These are phyloP conservation scores for Melanotaenia pygmaea DNA, from an alignment of 2,797 vertebrate genomes.

Conservation along the genomic window DNA sequence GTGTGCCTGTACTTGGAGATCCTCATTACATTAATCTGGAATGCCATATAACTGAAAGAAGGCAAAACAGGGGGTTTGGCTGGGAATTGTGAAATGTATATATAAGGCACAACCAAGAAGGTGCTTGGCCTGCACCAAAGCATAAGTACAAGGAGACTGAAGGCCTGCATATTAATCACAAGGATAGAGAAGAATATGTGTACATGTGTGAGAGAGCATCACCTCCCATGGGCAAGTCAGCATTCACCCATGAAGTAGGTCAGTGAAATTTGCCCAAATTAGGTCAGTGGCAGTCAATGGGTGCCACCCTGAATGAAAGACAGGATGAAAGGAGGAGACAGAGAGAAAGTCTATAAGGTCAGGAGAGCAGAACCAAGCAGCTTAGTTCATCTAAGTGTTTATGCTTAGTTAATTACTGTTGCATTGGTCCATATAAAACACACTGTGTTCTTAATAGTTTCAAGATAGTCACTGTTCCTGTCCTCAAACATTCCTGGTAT, in stretches of 20 bases:
- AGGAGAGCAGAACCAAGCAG: conserved; percentile 65
- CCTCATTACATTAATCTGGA: conserved; percentile 60
- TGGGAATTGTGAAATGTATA: not conserved
- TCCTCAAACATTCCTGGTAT: conserved; percentile 56
- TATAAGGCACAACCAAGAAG: conserved; percentile 20
- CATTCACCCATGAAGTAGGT: conserved; percentile 81
- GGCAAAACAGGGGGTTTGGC: conserved; percentile 8
- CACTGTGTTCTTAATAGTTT: conserved; percentile 48
- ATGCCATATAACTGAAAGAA: conserved; percentile 32
- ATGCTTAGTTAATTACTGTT: conserved; percentile 67
- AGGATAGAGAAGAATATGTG: conserved; percentile 44
- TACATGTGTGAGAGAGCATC: conserved; percentile 58
- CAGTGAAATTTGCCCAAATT: conserved; percentile 82
- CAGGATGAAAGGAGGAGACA: conserved; percentile 29
- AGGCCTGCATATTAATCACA: conserved; percentile 54
- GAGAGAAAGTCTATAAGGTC: conserved; percentile 49
- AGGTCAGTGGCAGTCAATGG: conserved; percentile 80
- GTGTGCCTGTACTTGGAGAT: conserved; percentile 46
- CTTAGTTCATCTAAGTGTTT: conserved; percentile 60
- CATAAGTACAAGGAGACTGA: conserved; percentile 41
- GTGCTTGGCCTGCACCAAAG: conserved; percentile 34
- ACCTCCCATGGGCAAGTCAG: conserved; percentile 75
- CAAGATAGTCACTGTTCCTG: conserved; percentile 43
- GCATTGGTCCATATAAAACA: conserved; percentile 28
- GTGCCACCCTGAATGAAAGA: conserved; percentile 66